Evolutionary conservation across 2,113 vertebrate genomes (phyloP), one percentile per base, ranked within the genome.

Genomic region (Archilochus colubris): DNA sequence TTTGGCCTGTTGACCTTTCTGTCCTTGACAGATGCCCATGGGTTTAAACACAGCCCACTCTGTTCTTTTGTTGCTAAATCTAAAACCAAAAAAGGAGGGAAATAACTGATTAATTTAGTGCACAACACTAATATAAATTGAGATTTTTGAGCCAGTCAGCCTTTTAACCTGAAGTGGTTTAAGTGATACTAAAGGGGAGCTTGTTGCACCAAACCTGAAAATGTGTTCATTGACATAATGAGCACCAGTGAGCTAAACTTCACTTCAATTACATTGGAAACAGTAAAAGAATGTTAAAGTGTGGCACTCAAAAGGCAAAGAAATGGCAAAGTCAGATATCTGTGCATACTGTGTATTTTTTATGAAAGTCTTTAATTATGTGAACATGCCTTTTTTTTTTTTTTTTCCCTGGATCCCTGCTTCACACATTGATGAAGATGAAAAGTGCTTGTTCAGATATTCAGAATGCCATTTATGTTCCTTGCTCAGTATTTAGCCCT

Each of bases 1-100:
- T 95, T 90, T 95, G 83, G 82, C 75, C 43, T 89, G 62, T 73
- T 96, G 73, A 81, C 92, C 92, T 40, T 46, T 87, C 82, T 86
- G 88, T 94, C 51, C 82, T 94, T 90, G 81, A 83, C 46, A 91
- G 38, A 43, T 51, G 36, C 31, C 55, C 77, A 58, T 82, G 43
- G 48, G 19, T 64, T 86, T 30, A 82, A 86, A 72, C 25, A 27
- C 43, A 36, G 74, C 33, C 62, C 20, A 17, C 38, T 66, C 28
- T 70, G 24, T 66, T 79, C 58, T 90, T 48, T 74, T 40, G n/a
- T 46, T 9, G 2, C 25, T 80, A 23, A 44, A 40, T 64, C 46
- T 55, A 36, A 81, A 82, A 55, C 63, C 22, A 59, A 36, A 63
- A 70, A 64, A 70, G 33, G 54, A 63, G n/a, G 18, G 51, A 81